These are phyloP conservation scores for Ptychobarbus kaznakovi DNA, from an alignment of 2,797 vertebrate species.

Conservation along the genomic window DNA sequence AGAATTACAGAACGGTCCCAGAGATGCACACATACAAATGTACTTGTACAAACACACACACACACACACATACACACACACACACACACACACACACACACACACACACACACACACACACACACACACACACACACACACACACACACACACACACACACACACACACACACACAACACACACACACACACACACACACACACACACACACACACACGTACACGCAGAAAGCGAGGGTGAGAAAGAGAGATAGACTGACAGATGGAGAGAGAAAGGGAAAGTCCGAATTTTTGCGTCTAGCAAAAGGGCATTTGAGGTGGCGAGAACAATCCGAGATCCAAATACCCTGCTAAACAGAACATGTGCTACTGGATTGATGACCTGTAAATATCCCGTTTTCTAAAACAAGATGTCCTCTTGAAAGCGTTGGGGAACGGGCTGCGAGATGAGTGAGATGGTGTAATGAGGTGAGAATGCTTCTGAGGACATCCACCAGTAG, in stretches of 20 bases:
- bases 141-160: slow-evolving; percentile 28
- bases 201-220: slow-evolving; percentile 30
- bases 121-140: background rate
- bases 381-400: slow-evolving; percentile 30
- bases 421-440: slow-evolving; percentile 4
- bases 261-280: slow-evolving; percentile 13
- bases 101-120: slow-evolving; percentile 38
- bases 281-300: slow-evolving; percentile 15
- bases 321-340: slow-evolving; percentile 47
- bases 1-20: slow-evolving; percentile 89
- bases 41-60: background rate
- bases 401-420: slow-evolving; percentile 47
- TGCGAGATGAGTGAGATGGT: slow-evolving; percentile 41
- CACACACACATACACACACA: slow-evolving; percentile 33
- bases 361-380: slow-evolving; percentile 32
- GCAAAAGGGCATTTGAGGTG: slow-evolving; percentile 12
- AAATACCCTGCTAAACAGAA: slow-evolving; percentile 46
- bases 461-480: slow-evolving; percentile 32
- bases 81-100: slow-evolving; percentile 19
- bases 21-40: slow-evolving; percentile 67
- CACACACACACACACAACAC: slow-evolving; percentile 35
- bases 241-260: slow-evolving; percentile 43
- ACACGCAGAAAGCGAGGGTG: slow-evolving; percentile 60
- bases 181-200: background rate
- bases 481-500: slow-evolving; percentile 53